Conservation (phyloP, 2,797 vertebrate species). For the Valencia hispanica region DNA sequence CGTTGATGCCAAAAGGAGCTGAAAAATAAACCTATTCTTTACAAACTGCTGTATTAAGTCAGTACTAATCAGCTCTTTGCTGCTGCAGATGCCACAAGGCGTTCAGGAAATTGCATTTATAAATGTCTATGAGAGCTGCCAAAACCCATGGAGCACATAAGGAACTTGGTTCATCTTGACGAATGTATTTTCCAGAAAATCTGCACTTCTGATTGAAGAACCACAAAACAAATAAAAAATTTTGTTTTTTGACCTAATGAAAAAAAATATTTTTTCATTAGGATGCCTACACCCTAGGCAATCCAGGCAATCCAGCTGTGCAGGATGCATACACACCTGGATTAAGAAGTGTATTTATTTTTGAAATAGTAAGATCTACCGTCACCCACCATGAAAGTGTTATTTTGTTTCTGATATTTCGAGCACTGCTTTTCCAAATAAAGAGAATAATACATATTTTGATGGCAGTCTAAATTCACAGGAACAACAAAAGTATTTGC, state of each 20-base stretch:
- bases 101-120: slow-evolving; percentile 11
- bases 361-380: neutral
- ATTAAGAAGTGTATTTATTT: neutral
- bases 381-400: neutral
- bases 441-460: neutral
- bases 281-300: no score
- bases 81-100: slow-evolving; percentile 9
- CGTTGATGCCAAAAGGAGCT: slow-evolving; percentile 21
- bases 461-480: neutral
- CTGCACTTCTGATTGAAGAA: slow-evolving; percentile 36
- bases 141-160: slow-evolving; percentile 11
- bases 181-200: slow-evolving; percentile 38
- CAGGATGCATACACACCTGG: neutral
- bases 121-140: slow-evolving; percentile 5
- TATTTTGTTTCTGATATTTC: neutral
- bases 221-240: slow-evolving; percentile 2
- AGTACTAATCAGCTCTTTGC: slow-evolving; percentile 17
- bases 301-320: no score
- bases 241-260: neutral
- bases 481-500: neutral
- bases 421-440: neutral
- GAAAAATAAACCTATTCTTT: slow-evolving; percentile 4
- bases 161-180: slow-evolving; percentile 22
- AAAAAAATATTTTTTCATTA: neutral
- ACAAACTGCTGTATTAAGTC: slow-evolving; percentile 16